phyloP scores from a whole-genome alignment of 2,797 vertebrate genomes.

The Picus viridis region DNA sequence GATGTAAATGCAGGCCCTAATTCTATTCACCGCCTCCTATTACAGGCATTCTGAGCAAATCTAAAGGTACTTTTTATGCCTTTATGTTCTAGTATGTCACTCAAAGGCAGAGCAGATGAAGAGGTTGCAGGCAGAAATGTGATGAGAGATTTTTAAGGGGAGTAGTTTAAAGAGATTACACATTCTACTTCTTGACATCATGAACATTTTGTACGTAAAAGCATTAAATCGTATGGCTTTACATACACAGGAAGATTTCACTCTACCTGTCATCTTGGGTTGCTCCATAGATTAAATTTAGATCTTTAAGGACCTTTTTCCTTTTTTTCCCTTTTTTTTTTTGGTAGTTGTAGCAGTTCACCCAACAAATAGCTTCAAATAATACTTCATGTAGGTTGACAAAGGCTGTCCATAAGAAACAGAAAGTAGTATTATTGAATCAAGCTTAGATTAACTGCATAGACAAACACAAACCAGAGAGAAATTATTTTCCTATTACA shows the following conservation, averaged over 20 bases:
- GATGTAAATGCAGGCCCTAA: constrained; percentile 1
- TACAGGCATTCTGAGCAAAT: background rate
- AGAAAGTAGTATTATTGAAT: constrained; percentile 28
- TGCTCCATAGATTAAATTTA: background rate
- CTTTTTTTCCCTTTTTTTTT: background rate
- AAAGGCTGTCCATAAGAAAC: background rate
- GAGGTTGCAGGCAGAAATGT: constrained; percentile 2
- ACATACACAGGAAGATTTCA: background rate
- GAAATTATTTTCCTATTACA: constrained; percentile 49
- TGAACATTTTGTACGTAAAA: background rate
- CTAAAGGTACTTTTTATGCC: background rate
- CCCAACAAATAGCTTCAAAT: background rate
- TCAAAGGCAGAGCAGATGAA: background rate
- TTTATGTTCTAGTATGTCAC: constrained; percentile 12
- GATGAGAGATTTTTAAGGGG: background rate
- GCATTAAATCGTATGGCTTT: background rate
- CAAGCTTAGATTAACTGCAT: constrained; percentile 26
- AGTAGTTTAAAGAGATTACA: background rate
- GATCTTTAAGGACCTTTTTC: background rate
- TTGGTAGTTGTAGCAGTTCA: background rate
- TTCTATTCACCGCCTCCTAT: background rate
- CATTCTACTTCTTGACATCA: background rate
- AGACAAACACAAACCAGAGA: constrained; percentile 30
- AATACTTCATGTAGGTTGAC: background rate
- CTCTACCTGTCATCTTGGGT: background rate